Percentiles rank a stretch among this genome's conserved stretches.
These are phyloP conservation scores for Coreius guichenoti DNA, from an alignment of 2,797 vertebrate species.

Conservation along the genomic window DNA sequence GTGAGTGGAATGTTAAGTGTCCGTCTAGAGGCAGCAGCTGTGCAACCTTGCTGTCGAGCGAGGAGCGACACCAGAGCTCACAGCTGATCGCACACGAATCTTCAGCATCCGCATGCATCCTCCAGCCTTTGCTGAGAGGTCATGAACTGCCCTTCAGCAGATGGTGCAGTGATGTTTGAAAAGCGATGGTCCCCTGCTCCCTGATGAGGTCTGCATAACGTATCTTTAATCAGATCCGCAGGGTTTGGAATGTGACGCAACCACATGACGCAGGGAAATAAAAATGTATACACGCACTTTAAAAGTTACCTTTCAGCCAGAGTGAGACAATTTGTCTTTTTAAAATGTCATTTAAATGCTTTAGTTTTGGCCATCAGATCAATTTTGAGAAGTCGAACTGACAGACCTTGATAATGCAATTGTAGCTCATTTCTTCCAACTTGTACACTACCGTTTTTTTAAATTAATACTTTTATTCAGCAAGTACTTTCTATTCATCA, in stretches of 20 bases:
- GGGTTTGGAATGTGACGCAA: slow-evolving; percentile 15
- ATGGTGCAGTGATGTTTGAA: slow-evolving; percentile 35
- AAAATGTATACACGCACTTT: not conserved
- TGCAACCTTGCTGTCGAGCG: not conserved
- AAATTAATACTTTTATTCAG: not conserved
- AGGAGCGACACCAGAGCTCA: not conserved
- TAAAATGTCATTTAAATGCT: not conserved
- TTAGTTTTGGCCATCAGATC: not conserved
- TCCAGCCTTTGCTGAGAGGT: slow-evolving; percentile 24
- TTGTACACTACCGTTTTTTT: not conserved
- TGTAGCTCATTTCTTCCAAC: not conserved
- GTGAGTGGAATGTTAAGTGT: slow-evolving; percentile 58
- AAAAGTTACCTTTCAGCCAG: not conserved
- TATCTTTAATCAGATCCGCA: slow-evolving; percentile 1
- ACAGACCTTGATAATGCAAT: not conserved
- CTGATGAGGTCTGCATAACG: slow-evolving; percentile 12
- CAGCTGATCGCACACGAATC: not conserved
- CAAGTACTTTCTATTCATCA: not conserved
- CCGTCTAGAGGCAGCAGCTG: slow-evolving; percentile 2
- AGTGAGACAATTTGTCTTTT: not conserved
- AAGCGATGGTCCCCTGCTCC: slow-evolving; percentile 9
- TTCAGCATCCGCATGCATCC: slow-evolving; percentile 3
- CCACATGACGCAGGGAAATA: slow-evolving; percentile 6
- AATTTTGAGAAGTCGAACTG: not conserved
- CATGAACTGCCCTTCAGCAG: slow-evolving; percentile 17